Base-by-base conservation (phyloP, 2,888 invertebrate genomes). In the Liopterus haemorrhoidalis region DNA sequence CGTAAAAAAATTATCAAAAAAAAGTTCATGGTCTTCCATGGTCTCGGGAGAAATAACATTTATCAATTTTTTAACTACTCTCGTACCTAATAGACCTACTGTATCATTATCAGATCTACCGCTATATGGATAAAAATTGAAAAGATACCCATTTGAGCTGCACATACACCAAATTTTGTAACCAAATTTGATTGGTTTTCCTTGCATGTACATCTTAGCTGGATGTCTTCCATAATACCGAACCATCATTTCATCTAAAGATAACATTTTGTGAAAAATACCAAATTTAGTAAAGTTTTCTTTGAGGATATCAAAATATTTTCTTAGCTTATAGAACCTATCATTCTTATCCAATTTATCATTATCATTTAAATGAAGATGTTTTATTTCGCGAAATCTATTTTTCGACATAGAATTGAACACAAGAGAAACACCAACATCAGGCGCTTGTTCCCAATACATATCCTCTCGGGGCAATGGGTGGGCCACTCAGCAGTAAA, bases 1-100 rank as follows among this genome's bases (percentile, higher is more conserved):
- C 5, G 39, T 49, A 35, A 50, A 45, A 44, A 44, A 48, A 22
- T 44, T 44, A 27, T 40, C 44, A 12, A 50, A 48, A 35, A 41
- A 50, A 9, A 47, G 8, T 36, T 36, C 31, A 43, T 47, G 49
- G n/a, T 47, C 32, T 35, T 48, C 47, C 19, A 19, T 30, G n/a
- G 20, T 20, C 18, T 50, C 49, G 15, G 31, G 21, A 18, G 44
- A 31, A 38, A 49, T 46, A 16, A 14, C 27, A 25, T 14, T 21
- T 16, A 41, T 49, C 2, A 46, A 31, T 2, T 16, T 41, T 35
- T 31, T 46, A 21, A 41, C 33, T 5, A 48, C 40, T 24, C 44
- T 16, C 8, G 11, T 15, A 44, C 37, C 45, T 25, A 48, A n/a
- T 3, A 35, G 33, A n/a, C 22, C 36, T 19, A 21, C 48, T 15